Evolutionary conservation across 2,888 invertebrate species (phyloP).

Genomic region (Drosophila prostipennis): DNA sequence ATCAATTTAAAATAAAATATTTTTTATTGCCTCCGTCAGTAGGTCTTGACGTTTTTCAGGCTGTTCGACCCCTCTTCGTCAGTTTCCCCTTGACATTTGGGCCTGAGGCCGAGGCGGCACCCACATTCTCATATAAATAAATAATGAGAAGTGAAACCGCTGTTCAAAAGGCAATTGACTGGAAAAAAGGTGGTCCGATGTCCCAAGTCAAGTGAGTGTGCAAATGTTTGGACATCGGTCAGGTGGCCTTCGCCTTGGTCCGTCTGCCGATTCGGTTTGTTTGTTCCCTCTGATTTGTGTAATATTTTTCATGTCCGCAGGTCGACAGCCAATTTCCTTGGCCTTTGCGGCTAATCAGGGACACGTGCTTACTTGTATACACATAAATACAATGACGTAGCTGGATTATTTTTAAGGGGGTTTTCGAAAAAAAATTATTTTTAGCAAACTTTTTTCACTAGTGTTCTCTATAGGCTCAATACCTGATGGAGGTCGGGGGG

Average conservation of each 20-base stretch:
- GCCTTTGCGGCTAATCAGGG: slow-evolving; percentile 24
- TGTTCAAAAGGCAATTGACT: slow-evolving; percentile 60
- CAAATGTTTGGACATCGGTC: slow-evolving; percentile 59
- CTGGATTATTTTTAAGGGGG: too few relatives aligned
- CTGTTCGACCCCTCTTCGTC: too few relatives aligned
- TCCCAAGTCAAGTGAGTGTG: slow-evolving; percentile 47
- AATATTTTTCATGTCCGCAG: slow-evolving; percentile 37
- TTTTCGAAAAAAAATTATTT: too few relatives aligned
- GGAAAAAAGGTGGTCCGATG: slow-evolving; percentile 56
- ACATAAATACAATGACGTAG: too few relatives aligned
- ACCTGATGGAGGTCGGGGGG: too few relatives aligned
- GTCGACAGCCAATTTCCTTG: slow-evolving; percentile 31
- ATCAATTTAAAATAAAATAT: neutral
- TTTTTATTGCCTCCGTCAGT: neutral
- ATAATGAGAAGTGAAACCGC: slow-evolving; percentile 52
- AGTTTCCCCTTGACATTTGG: slow-evolving; percentile 28
- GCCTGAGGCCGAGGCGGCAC: slow-evolving; percentile 6
- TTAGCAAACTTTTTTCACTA: too few relatives aligned
- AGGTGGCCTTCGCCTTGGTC: slow-evolving; percentile 21
- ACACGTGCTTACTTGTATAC: slow-evolving; percentile 21
- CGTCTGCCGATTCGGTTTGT: slow-evolving; percentile 25
- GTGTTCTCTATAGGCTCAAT: too few relatives aligned
- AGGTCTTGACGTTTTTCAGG: slow-evolving; percentile 8
- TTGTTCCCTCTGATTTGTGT: slow-evolving; percentile 55
- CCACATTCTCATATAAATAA: slow-evolving; percentile 63